Conservation (phyloP, 2,797 vertebrate genomes). For the Vireo griseus region DNA sequence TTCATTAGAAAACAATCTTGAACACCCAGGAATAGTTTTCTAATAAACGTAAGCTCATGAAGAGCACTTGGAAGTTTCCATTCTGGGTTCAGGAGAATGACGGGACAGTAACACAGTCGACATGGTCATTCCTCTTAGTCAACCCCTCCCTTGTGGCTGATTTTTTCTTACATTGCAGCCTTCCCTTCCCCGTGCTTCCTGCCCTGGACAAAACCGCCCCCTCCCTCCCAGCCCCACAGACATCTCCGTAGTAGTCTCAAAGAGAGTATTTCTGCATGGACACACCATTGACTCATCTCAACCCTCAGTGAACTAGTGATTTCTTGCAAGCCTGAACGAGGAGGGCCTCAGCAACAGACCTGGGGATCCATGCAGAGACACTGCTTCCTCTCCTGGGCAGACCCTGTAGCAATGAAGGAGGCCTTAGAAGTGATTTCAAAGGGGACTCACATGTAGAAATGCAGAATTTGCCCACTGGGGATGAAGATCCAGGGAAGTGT, state of each 20-base stretch:
- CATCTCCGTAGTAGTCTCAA: neutral
- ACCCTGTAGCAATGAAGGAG: neutral
- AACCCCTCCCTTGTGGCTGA: conserved; percentile 42
- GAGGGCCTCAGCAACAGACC: neutral
- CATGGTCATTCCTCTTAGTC: conserved; percentile 58
- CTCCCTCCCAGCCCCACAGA: neutral
- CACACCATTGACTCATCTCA: neutral
- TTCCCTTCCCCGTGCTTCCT: neutral
- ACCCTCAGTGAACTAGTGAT: neutral
- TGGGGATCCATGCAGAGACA: conserved; percentile 37
- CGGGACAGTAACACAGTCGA: conserved; percentile 63
- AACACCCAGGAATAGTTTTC: conserved; percentile 68
- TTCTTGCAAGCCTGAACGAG: neutral
- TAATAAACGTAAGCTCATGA: conserved; percentile 66
- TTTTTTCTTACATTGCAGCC: neutral
- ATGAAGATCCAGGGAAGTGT: neutral
- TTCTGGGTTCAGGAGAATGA: conserved; percentile 65
- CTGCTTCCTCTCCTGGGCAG: neutral
- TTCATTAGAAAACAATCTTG: conserved; percentile 70
- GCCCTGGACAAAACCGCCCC: neutral
- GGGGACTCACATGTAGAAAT: neutral
- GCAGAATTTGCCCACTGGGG: neutral
- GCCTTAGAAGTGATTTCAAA: neutral
- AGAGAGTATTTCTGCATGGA: conserved; percentile 21
- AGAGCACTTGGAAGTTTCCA: conserved; percentile 67